Evolutionary conservation across 1,140 invertebrate species (phyloP), one percentile per base, ranked within the genome.

Genomic region (Chymomyza costata): DNA sequence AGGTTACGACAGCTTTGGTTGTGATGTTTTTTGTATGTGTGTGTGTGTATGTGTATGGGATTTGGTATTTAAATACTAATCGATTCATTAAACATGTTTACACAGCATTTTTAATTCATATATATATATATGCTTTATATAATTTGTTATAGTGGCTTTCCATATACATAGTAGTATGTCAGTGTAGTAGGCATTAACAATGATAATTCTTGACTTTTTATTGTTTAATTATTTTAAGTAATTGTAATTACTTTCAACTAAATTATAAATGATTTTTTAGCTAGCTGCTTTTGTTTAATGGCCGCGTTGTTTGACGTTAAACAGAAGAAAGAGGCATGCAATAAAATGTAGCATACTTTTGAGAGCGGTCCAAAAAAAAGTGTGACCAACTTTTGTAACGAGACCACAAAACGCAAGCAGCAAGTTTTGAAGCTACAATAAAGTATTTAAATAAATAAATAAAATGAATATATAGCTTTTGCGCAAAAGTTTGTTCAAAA

Each of bases 51-150:
- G 15, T 40, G 19, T 55, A 39, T 50, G 55, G 45, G 25, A 15
- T 15, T 10, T 7, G 28, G 45, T 35, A 45, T 40, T 45, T 41
- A 69, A 66, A 82, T 82, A 82, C 76, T 82, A 82, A 82, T 82
- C 76, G 76, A 82, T 82, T 82, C 76, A 76, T 82, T 30, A 45
- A 66, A 76, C 61, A 32, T 34, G 71, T 70, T 78, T 70, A 65
- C 65, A 64, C 41, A 43, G 57, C 54, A 68, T 34, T 40, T 55
- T 25, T 47, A 50, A 3, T 34, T 34, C 31, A 63, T 41, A 53
- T 56, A 50, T 53, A 43, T 30, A 21, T 18, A 37, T 31, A 30
- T 25, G 55, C 46, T 49, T 60, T 31, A 57, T 41, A 64, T 44
- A 64, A 71, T 66, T 76, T 66, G 71, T 78, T 78, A 73, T 51